Base-by-base conservation (phyloP, 2,113 vertebrate species). In the Xiphophorus couchianus region DNA sequence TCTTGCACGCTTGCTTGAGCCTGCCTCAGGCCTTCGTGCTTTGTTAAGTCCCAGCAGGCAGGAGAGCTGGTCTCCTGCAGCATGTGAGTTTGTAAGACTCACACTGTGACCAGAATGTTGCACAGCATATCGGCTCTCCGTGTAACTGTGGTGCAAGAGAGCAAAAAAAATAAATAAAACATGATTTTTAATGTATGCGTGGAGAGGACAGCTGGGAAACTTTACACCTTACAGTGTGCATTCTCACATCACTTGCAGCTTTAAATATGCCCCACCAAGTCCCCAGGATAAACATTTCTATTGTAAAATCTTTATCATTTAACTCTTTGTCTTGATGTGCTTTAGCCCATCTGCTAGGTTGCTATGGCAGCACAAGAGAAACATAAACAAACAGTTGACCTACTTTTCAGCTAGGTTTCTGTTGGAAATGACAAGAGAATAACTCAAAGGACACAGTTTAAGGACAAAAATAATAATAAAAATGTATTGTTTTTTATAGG, bases 61-160 rank as follows among this genome's bases (percentile, higher is more conserved):
- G 66, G 51, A 72, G 51, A 42, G 19, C 42, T 77, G 78, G 70
- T 76, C 70, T 78, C 76, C 63, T 83, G 79, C 83, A 66, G 83
- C 69, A 30, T 85, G 77, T 22, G 25, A 72, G 83, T 86, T 73
- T 81, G 72, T 65, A 44, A 66, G 90, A 44, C 80, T 83, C 86
- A 62, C 69, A 84, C 86, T 89, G 91, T 86, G 90, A 91, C 61
- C 78, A 86, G 87, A 91, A 92, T 90, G 80, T 74, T 73, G 67
- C 84, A 66, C 78, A 86, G 80, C 51, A 39, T 35, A 89, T 63
- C 79, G 28, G 22, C 71, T 72, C 73, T 51, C 61, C 73, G 66
- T 12, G 37, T 69, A 44, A 77, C 64, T 60, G 74, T 64, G 68
- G 60, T n/a, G 42, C 74, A 75, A 80, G 76, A 10, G 60, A 81